Evolutionary conservation across 2,797 vertebrate genomes (phyloP), one percentile per base, ranked within the genome.

Genomic region (Enteromius argenteus): DNA sequence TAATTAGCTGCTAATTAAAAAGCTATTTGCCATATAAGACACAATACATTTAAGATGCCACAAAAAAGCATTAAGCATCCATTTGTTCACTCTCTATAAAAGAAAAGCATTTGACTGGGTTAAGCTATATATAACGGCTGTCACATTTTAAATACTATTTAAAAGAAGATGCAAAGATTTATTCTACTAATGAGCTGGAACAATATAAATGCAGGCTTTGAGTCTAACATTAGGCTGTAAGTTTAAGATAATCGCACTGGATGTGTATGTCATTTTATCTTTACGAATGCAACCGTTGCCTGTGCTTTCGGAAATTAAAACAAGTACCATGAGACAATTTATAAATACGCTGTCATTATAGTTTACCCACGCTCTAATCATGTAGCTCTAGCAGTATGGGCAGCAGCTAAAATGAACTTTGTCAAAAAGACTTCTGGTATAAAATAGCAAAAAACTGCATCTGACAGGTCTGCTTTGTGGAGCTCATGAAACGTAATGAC

Each of bases 401-500:
- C 49, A 44, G 17, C 83, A 39, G 44, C 60, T 51, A 42, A 15
- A 69, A 79, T 46, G 53, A 60, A 56, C 60, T 79, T 67, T 74
- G 58, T 75, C 84, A 80, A 72, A 79, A 56, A 5, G n/a, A 49
- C 68, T 56, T 62, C 23, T 75, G 62, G 27, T 42, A 64, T 32
- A 32, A 64, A 42, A 79, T 86, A 88, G 87, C 90, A 89, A 87
- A 90, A 84, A 90, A 92, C 69, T 79, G 83, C 73, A 86, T 88
- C 30, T 90, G 91, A 91, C 92, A 91, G 78, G n/a, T 74, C 78
- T 85, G 87, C 85, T 87, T 86, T 83, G 84, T 91, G 0, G 51
- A 89, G 87, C 88, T 90, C 60, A 87, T 89, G 89, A 90, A 91
- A 89, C 69, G 42, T 56, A 87, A 84, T 86, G 89, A 89, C 89